phyloP scores from a whole-genome alignment of 2,113 vertebrate species.

The Strix uralensis region DNA sequence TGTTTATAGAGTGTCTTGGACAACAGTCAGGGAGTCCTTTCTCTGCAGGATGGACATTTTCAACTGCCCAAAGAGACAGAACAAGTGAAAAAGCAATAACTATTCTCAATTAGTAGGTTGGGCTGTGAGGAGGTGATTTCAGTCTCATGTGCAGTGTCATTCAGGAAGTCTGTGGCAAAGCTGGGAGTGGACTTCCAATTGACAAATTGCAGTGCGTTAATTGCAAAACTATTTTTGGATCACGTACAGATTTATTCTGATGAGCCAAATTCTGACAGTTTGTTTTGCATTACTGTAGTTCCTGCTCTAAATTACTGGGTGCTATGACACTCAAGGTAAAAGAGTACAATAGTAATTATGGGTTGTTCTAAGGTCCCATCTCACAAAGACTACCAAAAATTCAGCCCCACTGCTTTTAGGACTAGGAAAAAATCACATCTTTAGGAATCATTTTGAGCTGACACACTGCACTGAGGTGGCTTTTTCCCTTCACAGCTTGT shows the following conservation, averaged over 20 bases:
- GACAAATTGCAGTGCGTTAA: neutral
- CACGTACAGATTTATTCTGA: neutral
- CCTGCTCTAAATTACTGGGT: neutral
- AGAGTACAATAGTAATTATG: fast-evolving
- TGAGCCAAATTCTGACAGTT: neutral
- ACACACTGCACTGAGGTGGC: neutral
- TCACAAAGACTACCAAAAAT: neutral
- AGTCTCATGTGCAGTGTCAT: neutral
- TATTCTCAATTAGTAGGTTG: neutral
- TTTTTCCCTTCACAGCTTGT: conserved; percentile 36
- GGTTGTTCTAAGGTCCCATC: neutral
- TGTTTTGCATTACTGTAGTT: neutral
- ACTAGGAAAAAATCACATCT: neutral
- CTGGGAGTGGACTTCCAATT: neutral
- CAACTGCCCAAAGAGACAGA: neutral
- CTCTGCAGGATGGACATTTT: neutral
- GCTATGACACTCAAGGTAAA: neutral
- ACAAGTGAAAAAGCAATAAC: neutral
- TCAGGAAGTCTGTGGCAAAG: neutral
- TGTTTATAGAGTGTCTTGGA: neutral
- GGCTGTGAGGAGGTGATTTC: neutral
- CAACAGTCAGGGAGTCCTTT: neutral
- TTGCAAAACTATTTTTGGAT: neutral
- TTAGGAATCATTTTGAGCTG: neutral
- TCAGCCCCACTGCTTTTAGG: neutral